Base-by-base conservation (phyloP, 2,797 vertebrate species). In the Momotus momota region DNA sequence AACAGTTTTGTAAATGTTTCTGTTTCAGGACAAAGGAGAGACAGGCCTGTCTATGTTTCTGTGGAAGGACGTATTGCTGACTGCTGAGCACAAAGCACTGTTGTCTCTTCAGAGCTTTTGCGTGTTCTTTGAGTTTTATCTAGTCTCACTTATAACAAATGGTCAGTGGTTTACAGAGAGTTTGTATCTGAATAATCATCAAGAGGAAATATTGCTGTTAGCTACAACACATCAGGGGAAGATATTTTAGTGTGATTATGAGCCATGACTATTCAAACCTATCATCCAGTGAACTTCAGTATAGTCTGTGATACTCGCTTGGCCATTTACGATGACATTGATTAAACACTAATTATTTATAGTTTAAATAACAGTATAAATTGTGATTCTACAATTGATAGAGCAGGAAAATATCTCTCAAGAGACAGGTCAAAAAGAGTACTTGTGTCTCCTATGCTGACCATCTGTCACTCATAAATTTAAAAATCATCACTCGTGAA, bases 271-370 rank as follows among this genome's bases (percentile, higher is more conserved):
- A 73, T 95, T 93, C 88, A 96, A 96, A 84, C n/a, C 60, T 82
- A 6, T 91, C 38, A 85, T 73, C 52, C 84, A 74, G 33, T 87
- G 90, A 86, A 77, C 64, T 94, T 82, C 48, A 45, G 12, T 80
- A 7, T 48, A 64, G 33, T 49, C 67, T 82, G 12, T 85, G 69
- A 74, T 64, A 80, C 72, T 91, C 93, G 27, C 64, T 81, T 94
- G 61, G n/a, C 51, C 5, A 6, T 72, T 96, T 91, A 74, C 45
- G 45, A 51, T 35, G 73, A 78, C 33, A 49, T 6, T 89, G 22
- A 80, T 82, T 93, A 93, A 89, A 14, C 11, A 49, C 49, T 93
- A 83, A 96, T 93, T 96, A 71, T 74, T 94, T 91, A 49, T 83
- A 93, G 91, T 81, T 88, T 46, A 91, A 93, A 83, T 82, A 87